These are phyloP conservation scores for Linurgus olivaceus DNA, from an alignment of 2,797 vertebrate genomes.

Conservation along the genomic window DNA sequence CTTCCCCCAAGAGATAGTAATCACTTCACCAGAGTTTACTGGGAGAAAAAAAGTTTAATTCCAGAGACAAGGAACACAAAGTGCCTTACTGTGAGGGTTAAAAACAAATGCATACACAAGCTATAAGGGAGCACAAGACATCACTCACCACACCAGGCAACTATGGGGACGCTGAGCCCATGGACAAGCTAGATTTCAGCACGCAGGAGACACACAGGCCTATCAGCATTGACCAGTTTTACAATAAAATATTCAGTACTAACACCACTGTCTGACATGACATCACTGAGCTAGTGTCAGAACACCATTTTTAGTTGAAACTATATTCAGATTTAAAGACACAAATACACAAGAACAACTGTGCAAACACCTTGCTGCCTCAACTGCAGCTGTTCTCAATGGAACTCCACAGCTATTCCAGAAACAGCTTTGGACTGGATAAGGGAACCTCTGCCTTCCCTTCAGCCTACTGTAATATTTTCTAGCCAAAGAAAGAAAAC, in stretches of 20 bases:
- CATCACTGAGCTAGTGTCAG: not conserved
- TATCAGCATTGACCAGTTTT: not conserved
- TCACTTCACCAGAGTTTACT: not conserved
- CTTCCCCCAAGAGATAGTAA: not conserved
- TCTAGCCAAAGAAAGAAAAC: not conserved
- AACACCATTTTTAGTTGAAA: not conserved
- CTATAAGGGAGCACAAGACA: not conserved
- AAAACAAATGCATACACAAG: not conserved
- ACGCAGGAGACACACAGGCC: not conserved
- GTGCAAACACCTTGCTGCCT: not conserved
- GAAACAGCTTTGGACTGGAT: not conserved
- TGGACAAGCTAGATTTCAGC: not conserved
- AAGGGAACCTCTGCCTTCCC: not conserved
- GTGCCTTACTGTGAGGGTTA: not conserved
- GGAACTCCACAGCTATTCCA: not conserved
- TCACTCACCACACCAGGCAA: not conserved
- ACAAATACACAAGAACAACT: not conserved
- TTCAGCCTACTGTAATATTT: not conserved
- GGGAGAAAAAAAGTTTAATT: not conserved
- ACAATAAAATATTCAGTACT: not conserved
- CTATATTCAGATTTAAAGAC: not conserved
- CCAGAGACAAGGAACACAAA: not conserved
- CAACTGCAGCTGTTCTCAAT: not conserved
- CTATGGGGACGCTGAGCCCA: rapidly evolving
- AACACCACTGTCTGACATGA: not conserved